These are phyloP conservation scores for Torymus auratus DNA, from an alignment of 2,888 invertebrate genomes.

Conservation along the genomic window DNA sequence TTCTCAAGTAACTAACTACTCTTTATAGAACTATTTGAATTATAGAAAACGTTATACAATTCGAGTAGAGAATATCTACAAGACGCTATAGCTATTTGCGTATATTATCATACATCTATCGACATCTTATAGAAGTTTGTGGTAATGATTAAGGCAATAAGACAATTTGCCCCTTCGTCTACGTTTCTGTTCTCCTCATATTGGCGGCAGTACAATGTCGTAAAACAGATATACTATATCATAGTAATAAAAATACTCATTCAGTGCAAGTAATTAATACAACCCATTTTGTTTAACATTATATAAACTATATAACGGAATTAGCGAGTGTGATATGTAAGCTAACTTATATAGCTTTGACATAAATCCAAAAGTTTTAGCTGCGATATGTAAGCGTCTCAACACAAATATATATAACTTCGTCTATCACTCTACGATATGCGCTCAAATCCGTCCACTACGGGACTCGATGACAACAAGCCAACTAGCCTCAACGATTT, in stretches of 20 bases:
- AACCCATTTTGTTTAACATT: conserved; percentile 1
- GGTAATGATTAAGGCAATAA: conserved; percentile 14
- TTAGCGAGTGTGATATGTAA: background rate
- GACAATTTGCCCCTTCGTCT: conserved; percentile 14
- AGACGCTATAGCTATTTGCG: conserved; percentile 5
- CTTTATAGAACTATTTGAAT: background rate
- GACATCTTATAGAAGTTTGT: conserved; percentile 8
- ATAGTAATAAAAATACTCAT: conserved; percentile 16
- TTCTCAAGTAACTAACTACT: conserved; percentile 22
- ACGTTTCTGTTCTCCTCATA: conserved; percentile 4
- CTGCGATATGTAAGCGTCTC: conserved; percentile 7
- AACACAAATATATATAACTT: too few relatives aligned
- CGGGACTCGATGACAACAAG: conserved; percentile 21
- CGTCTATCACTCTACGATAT: background rate
- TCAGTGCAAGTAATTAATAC: conserved; percentile 21
- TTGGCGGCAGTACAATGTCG: conserved; percentile 16
- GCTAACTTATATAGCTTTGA: conserved; percentile 11
- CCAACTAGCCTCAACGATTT: conserved; percentile 32
- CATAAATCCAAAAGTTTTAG: conserved; percentile 5
- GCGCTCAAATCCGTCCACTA: conserved; percentile 1
- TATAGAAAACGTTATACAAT: conserved; percentile 4
- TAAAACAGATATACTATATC: conserved; percentile 13
- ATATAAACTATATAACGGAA: background rate
- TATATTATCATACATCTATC: conserved; percentile 10
- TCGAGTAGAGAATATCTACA: conserved; percentile 22